These are phyloP conservation scores for Poeciliopsis gracilis DNA, from an alignment of 2,797 vertebrate genomes.

Conservation along the genomic window DNA sequence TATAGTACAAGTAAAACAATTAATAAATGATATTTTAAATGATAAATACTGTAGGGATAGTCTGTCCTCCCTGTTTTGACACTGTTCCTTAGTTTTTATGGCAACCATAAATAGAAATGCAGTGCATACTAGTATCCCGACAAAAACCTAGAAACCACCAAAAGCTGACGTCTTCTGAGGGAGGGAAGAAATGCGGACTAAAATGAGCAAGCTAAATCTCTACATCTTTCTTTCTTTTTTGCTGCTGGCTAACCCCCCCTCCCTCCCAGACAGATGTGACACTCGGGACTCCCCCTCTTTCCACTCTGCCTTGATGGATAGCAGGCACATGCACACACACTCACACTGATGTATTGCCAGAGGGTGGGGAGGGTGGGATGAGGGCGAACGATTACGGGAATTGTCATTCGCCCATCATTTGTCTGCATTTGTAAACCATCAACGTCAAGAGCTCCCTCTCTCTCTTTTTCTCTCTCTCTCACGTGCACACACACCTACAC, in stretches of 20 bases:
- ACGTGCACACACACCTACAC: constrained; percentile 22
- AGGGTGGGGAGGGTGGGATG: constrained; percentile 41
- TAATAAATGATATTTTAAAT: not conserved
- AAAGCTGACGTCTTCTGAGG: not conserved
- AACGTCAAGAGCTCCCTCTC: constrained; percentile 59
- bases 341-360: constrained; percentile 59
- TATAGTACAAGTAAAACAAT: not conserved
- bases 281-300: constrained; percentile 67
- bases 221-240: constrained; percentile 21
- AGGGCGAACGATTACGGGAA: constrained; percentile 71
- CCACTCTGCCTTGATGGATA: constrained; percentile 71
- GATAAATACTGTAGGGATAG: not conserved
- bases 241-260: constrained; percentile 6
- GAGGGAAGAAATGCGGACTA: not conserved
- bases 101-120: constrained; percentile 25
- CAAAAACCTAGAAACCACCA: constrained; percentile 18
- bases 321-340: constrained; percentile 34
- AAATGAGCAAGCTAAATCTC: constrained; percentile 13
- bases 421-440: constrained; percentile 79
- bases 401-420: constrained; percentile 73
- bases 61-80: constrained; percentile 11
- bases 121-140: constrained; percentile 14
- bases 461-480: constrained; percentile 10
- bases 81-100: constrained; percentile 1
- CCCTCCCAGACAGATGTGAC: constrained; percentile 69